phyloP scores from a whole-genome alignment of 2,888 invertebrate genomes.

The Andrena minutula region DNA sequence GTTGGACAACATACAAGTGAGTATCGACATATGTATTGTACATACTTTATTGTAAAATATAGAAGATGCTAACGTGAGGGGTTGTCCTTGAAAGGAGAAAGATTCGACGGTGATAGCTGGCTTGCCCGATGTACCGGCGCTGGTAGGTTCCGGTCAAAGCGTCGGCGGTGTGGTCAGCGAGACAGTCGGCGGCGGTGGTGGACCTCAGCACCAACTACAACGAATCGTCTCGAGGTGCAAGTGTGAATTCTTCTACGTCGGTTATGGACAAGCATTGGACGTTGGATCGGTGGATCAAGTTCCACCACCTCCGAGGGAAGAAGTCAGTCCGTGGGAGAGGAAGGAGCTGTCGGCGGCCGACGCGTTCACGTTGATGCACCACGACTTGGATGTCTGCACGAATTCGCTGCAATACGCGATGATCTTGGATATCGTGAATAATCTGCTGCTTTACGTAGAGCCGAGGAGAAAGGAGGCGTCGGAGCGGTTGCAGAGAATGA shows the following conservation, averaged over 20 bases:
- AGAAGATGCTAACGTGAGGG: background rate
- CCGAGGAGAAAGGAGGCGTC: conserved; percentile 96
- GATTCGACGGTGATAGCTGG: conserved; percentile 92
- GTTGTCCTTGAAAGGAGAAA: conserved; percentile 86
- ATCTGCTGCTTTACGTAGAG: conserved; percentile 97
- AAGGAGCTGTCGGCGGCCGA: conserved; percentile 94
- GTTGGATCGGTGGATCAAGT: conserved; percentile 88
- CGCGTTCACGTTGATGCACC: conserved; percentile 98
- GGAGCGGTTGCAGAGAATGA: conserved; percentile 95
- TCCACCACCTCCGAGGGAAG: conserved; percentile 90
- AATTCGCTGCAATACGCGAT: conserved; percentile 97
- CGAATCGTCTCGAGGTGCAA: conserved; percentile 98
- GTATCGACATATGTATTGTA: background rate
- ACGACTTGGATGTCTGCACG: conserved; percentile 99
- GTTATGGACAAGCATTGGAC: conserved; percentile 93
- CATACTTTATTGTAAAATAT: background rate
- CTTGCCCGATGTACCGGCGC: conserved; percentile 93
- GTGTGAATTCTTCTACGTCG: conserved; percentile 99
- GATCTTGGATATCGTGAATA: conserved; percentile 99
- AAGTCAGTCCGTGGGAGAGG: conserved; percentile 92
- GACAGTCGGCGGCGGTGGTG: conserved; percentile 92
- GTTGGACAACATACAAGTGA: conserved; percentile 94
- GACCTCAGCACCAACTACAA: conserved; percentile 90
- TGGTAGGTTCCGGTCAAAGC: conserved; percentile 97
- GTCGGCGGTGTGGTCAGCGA: conserved; percentile 98